A percentile compares a stretch with the other conserved stretches of the same genome.
phyloP scores from a whole-genome alignment of 2,888 invertebrate species.

The Sylvicola fuscatus region DNA sequence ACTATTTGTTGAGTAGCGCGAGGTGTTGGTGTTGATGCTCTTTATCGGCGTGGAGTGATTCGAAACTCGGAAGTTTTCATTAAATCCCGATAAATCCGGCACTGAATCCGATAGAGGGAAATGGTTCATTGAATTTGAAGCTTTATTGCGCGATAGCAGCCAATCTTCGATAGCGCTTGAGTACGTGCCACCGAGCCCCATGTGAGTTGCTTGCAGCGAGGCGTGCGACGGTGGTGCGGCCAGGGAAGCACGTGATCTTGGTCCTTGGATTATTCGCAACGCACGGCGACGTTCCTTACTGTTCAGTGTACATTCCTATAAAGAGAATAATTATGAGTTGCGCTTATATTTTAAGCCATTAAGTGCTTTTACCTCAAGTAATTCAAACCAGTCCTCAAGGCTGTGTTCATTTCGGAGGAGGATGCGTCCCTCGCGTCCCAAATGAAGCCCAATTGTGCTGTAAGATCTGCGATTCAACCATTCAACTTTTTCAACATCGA shows the following conservation, averaged over 20 bases:
- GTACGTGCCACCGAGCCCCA: conserved; percentile 25
- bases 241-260: conserved; percentile 22
- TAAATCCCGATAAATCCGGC: conserved; percentile 23
- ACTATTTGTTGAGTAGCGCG: not conserved
- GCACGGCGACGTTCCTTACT: conserved; percentile 40
- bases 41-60: conserved; percentile 21
- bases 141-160: conserved; percentile 28
- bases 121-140: conserved; percentile 19
- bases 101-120: conserved; percentile 25
- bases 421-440: conserved; percentile 29
- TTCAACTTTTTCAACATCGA: conserved; percentile 41
- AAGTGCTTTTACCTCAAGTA: conserved; percentile 29
- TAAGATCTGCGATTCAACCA: conserved; percentile 44
- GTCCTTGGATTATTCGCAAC: conserved; percentile 27
- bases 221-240: conserved; percentile 25
- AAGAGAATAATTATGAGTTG: no score
- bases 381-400: conserved; percentile 42
- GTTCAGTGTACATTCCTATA: conserved; percentile 35
- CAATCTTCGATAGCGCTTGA: conserved; percentile 33
- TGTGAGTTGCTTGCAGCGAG: conserved; percentile 21
- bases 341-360: no score
- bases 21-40: conserved; percentile 8
- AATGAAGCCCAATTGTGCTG: conserved; percentile 34
- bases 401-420: conserved; percentile 28
- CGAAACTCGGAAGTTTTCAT: conserved; percentile 23